phyloP scores from a whole-genome alignment of 2,888 invertebrate genomes.

The Tortrix viridana region DNA sequence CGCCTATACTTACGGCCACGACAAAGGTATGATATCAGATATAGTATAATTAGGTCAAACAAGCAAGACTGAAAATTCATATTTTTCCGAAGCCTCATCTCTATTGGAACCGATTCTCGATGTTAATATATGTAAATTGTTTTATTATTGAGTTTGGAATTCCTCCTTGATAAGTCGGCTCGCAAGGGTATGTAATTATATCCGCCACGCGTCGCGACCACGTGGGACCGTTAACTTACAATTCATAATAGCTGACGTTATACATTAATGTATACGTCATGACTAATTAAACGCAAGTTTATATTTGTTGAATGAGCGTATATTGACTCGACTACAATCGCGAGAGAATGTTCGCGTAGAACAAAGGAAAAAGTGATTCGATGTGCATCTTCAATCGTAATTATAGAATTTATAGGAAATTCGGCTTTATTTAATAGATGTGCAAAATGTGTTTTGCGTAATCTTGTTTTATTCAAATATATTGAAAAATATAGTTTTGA shows the following conservation, averaged over 20 bases:
- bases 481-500: no score
- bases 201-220: constrained; percentile 19
- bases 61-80: no score
- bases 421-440: no score
- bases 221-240: constrained; percentile 25
- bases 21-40: no score
- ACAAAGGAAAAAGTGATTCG: constrained; percentile 1
- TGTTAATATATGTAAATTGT: constrained; percentile 36
- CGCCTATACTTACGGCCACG: no score
- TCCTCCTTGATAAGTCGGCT: constrained; percentile 33
- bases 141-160: constrained; percentile 38
- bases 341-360: background rate
- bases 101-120: constrained; percentile 11
- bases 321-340: background rate
- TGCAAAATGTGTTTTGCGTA: no score
- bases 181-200: constrained; percentile 29
- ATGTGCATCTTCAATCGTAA: no score
- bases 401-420: no score
- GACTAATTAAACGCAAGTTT: constrained; percentile 3
- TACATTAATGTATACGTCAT: constrained; percentile 4
- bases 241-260: background rate
- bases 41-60: no score
- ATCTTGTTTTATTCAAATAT: no score
- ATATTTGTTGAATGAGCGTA: constrained; percentile 2
- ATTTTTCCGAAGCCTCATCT: constrained; percentile 1